Percentiles rank a stretch among this genome's conserved stretches.
Evolutionary conservation across 2,797 vertebrate genomes (phyloP).

Genomic region (Synanceia verrucosa): DNA sequence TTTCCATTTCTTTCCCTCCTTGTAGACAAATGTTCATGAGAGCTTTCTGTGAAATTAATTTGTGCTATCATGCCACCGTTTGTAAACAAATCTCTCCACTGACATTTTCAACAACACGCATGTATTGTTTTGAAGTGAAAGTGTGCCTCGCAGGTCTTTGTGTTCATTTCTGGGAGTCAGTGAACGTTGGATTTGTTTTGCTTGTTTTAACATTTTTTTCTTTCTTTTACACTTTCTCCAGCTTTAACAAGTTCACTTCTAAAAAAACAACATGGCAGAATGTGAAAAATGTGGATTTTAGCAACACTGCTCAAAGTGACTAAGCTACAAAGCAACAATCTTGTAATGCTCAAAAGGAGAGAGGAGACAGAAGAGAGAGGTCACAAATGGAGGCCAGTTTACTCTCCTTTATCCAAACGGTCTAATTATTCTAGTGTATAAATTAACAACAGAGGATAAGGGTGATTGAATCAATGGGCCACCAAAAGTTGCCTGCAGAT

Average conservation of each 20-base stretch:
- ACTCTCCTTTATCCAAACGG: background rate
- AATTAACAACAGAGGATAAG: background rate
- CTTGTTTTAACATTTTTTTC: background rate
- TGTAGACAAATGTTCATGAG: background rate
- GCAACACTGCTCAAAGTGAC: background rate
- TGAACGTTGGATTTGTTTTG: background rate
- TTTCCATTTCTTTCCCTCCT: background rate
- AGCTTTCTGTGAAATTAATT: conserved; percentile 16
- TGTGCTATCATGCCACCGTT: conserved; percentile 2
- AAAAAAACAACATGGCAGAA: background rate
- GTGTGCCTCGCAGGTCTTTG: background rate
- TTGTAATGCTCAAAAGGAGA: background rate
- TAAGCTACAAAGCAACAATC: background rate
- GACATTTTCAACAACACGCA: background rate
- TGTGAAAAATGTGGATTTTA: conserved; percentile 2
- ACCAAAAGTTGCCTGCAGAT: background rate
- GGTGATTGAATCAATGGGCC: background rate
- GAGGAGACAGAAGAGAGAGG: background rate
- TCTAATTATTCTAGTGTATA: conserved; percentile 20
- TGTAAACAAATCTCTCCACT: conserved; percentile 4
- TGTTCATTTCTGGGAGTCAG: background rate
- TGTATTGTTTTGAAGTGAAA: conserved; percentile 4
- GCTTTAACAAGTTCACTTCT: background rate
- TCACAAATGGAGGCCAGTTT: conserved; percentile 16
- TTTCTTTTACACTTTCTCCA: background rate